Percentiles rank a stretch among this genome's conserved stretches.
Conservation (phyloP, 2,113 vertebrate species). For the Amazona guildingii region DNA sequence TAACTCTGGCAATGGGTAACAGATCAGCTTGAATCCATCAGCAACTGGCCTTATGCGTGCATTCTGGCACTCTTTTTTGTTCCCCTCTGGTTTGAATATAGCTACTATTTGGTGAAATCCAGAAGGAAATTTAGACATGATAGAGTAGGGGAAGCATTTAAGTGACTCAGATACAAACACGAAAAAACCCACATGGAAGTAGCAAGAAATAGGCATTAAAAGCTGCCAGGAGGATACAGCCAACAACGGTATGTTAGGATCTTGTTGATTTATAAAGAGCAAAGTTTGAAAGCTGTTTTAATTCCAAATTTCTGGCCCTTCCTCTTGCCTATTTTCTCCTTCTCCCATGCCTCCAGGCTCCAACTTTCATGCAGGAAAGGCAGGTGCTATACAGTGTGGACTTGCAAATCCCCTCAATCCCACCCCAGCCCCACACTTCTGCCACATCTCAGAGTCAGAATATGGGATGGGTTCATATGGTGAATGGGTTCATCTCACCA, state of each 20-base stretch:
- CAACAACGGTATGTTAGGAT: background rate
- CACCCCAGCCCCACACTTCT: background rate
- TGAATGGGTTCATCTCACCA: background rate
- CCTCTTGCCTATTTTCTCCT: background rate
- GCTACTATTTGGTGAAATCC: background rate
- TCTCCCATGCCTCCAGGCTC: background rate
- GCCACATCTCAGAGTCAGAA: background rate
- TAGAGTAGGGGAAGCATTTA: background rate
- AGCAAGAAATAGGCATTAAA: background rate
- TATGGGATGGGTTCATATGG: background rate
- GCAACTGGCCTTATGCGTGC: background rate
- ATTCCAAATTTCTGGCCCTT: background rate
- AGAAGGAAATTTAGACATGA: background rate
- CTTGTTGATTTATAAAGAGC: background rate
- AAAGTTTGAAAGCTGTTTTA: background rate
- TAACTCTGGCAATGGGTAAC: background rate
- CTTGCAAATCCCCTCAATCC: background rate
- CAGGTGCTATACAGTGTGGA: background rate
- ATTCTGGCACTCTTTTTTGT: background rate
- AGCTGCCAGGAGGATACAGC: background rate
- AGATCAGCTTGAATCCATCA: background rate
- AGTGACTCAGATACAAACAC: background rate
- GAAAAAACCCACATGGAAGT: background rate
- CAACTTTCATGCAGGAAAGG: background rate
- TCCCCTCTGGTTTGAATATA: background rate